Base-by-base conservation (phyloP, 2,113 vertebrate species). In the Spizaetus ornatus region DNA sequence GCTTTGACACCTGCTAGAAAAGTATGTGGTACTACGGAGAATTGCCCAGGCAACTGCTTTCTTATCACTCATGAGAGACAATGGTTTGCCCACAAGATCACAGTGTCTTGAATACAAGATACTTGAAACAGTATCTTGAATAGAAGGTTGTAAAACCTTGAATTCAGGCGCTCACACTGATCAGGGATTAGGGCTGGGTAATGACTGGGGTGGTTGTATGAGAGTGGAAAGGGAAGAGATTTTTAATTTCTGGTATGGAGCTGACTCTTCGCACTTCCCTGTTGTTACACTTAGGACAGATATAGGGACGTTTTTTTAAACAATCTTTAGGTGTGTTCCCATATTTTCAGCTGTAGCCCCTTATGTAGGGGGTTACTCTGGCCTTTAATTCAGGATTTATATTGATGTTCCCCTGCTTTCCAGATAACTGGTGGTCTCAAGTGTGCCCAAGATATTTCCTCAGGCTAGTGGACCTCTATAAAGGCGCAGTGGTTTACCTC, bases 391-490 rank as follows among this genome's bases (percentile, higher is more conserved):
- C 16, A 76, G 45, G 36, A 72, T 89, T 80, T 67, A 4, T 73
- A 4, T 81, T 67, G 79, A 52, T 52, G 50, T 81, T 82, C 7
- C 81, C 69, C 78, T 97, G 65, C 80, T 94, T 96, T 97, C 76
- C 97, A 99, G 99, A 99, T 98, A 99, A 99, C 98, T 99, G 99
- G 99, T 99, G 99, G 99, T 99, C 98, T 97, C 98, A 99, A n/a
- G 98, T 99, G 90, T 99, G 99, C 56, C 98, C 98, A 80, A 96
- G 97, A 12, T 99, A 99, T 32, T 99, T 99, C 97, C 98, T 98
- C 95, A 99, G 98, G 90, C 98, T 99, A 84, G 98, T 99, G 45
- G 99, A 99, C 97, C 99, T 99, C 96, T 99, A 99, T 97, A 99
- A 99, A 98, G 98, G 98, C 11, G 99, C 99, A 1, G 99, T 99